phyloP scores from a whole-genome alignment of 2,797 vertebrate genomes.

The Tragopan temminckii region DNA sequence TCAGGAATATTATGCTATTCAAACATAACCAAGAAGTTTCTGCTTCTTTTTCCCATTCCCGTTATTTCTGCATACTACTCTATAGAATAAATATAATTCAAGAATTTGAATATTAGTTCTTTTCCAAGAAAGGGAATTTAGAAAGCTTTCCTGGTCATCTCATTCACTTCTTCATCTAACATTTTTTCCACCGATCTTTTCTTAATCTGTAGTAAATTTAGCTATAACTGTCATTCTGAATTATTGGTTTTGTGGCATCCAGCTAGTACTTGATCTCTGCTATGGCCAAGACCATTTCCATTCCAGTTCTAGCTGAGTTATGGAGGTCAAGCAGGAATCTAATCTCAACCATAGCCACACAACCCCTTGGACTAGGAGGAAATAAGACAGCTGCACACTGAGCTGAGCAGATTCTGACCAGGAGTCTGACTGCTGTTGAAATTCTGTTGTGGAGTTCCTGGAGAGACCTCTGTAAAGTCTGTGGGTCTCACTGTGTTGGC shows the following conservation, averaged over 20 bases:
- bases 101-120: constrained; percentile 8
- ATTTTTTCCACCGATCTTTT: not conserved
- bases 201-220: not conserved
- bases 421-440: not conserved
- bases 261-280: not conserved
- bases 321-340: not conserved
- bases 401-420: not conserved
- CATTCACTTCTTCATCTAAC: not conserved
- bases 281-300: not conserved
- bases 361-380: rapidly evolving
- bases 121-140: not conserved
- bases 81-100: not conserved
- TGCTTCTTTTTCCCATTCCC: not conserved
- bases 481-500: not conserved
- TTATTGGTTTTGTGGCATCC: not conserved
- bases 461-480: not conserved
- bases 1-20: not conserved
- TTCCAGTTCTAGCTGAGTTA: not conserved
- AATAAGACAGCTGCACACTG: not conserved
- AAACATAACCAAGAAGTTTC: not conserved
- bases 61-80: not conserved
- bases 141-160: not conserved
- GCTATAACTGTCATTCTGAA: not conserved
- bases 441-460: not conserved
- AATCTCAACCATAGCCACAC: not conserved